Conservation (phyloP, 2,888 invertebrate species). For the Nasonia oneida region DNA sequence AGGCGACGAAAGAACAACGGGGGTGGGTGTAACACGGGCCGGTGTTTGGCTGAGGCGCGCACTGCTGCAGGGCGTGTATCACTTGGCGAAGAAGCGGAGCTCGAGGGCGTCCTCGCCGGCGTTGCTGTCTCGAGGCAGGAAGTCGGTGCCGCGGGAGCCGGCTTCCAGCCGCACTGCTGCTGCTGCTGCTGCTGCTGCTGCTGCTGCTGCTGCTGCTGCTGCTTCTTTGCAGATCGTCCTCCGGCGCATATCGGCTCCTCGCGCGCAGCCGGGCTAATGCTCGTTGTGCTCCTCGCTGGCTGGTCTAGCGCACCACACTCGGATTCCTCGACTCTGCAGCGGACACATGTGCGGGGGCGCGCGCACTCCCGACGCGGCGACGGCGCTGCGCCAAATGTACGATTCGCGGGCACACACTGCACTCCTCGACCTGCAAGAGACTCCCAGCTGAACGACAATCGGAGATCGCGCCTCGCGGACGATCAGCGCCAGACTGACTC, state of each 20-base stretch:
- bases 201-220: conserved; percentile 30
- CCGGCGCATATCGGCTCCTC: conserved; percentile 57
- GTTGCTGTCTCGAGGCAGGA: conserved; percentile 24
- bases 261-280: conserved; percentile 13
- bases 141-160: conserved; percentile 47
- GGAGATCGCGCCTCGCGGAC: conserved; percentile 65
- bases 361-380: conserved; percentile 20
- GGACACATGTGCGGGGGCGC: conserved; percentile 4
- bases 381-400: background rate
- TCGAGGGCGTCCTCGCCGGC: conserved; percentile 8
- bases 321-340: background rate
- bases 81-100: conserved; percentile 33
- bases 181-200: conserved; percentile 25
- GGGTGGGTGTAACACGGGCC: background rate
- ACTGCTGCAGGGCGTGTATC: conserved; percentile 26
- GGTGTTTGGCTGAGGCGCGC: background rate
- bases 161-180: conserved; percentile 2
- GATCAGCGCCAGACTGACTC: conserved; percentile 69
- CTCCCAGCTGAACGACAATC: conserved; percentile 59
- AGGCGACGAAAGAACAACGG: background rate
- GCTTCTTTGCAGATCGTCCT: conserved; percentile 48
- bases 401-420: background rate
- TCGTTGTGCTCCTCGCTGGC: background rate
- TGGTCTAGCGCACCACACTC: background rate
- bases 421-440: background rate